Base-by-base conservation (phyloP, 2,888 invertebrate genomes). In the Habrosyne pyritoides region DNA sequence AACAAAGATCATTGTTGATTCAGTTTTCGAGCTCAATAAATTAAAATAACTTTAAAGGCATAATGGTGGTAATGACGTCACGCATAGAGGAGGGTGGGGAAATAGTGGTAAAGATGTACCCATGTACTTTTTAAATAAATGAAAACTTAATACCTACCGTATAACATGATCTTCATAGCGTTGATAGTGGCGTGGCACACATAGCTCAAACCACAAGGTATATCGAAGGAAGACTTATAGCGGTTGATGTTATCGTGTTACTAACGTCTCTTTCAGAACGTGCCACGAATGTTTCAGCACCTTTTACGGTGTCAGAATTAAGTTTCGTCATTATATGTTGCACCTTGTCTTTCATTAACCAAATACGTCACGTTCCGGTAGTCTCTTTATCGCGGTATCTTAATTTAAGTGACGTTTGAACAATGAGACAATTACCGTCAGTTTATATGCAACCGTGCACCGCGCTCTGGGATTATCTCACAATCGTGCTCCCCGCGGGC, bases 381-480 rank as follows among this genome's bases (percentile, higher is more conserved):
- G 55, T 28, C 33, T 54, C 61, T 59, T 70, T 69, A 75, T 71
- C 70, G 61, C 28, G 26, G 49, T 52, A 75, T 74, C 70, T 70
- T 69, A 64, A 73, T 68, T 71, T 66, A 61, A 66, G 61, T 65
- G 67, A 66, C 64, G 64, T 71, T 67, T 59, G 69, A 67, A 77
- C 75, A 76, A 78, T 73, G 68, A 72, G 66, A 66, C 73, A 69
- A 78, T 81, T 77, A 79, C 69, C 62, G 63, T 28, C 50, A 53
- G 63, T 63, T 64, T 64, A 60, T 59, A 62, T 62, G 57, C 60
- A 61, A 59, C 61, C 60, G 67, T 57, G 66, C 63, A 67, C 65
- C 55, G 56, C 63, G 66, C 67, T 67, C 69, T 64, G 57, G 67
- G 68, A 73, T 73, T 73, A 69, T 71, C 71, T 69, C 64, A 60